A percentile compares a stretch with the other conserved stretches of the same genome.
Conservation (phyloP, 2,113 vertebrate species). For the Poeciliopsis occidentalis region DNA sequence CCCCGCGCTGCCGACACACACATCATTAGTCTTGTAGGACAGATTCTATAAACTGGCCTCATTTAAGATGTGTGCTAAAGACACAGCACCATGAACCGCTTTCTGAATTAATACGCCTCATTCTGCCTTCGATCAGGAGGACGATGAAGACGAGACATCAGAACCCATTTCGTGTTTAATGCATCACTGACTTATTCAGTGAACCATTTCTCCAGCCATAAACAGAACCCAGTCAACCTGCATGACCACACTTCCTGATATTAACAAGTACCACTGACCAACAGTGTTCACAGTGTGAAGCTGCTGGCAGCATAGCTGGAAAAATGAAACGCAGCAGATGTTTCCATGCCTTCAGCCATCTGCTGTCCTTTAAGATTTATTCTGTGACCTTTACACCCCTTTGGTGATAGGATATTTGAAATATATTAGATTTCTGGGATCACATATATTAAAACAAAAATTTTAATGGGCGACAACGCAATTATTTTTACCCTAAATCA, state of each 20-base stretch:
- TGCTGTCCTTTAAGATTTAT: background rate
- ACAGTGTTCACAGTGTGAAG: background rate
- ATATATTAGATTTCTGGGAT: no score
- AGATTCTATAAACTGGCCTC: slow-evolving; percentile 5
- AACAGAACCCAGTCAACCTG: background rate
- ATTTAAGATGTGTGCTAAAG: slow-evolving; percentile 32
- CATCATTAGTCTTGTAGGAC: slow-evolving; percentile 51
- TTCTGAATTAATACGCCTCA: slow-evolving; percentile 30
- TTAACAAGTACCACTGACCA: background rate
- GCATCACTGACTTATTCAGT: background rate
- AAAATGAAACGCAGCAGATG: background rate
- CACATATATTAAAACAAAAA: no score
- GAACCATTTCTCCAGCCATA: background rate
- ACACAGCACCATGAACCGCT: background rate
- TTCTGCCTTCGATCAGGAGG: background rate
- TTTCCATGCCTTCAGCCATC: background rate
- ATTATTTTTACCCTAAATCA: background rate
- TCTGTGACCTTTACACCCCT: background rate
- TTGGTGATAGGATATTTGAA: no score
- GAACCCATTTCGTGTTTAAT: background rate
- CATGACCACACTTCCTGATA: background rate
- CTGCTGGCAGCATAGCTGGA: background rate
- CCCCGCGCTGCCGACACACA: slow-evolving; percentile 10
- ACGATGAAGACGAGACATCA: background rate
- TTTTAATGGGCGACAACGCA: background rate